A percentile compares a stretch with the other conserved stretches of the same genome.
Conservation (phyloP, 2,113 vertebrate species). For the Manacus vitellinus region DNA sequence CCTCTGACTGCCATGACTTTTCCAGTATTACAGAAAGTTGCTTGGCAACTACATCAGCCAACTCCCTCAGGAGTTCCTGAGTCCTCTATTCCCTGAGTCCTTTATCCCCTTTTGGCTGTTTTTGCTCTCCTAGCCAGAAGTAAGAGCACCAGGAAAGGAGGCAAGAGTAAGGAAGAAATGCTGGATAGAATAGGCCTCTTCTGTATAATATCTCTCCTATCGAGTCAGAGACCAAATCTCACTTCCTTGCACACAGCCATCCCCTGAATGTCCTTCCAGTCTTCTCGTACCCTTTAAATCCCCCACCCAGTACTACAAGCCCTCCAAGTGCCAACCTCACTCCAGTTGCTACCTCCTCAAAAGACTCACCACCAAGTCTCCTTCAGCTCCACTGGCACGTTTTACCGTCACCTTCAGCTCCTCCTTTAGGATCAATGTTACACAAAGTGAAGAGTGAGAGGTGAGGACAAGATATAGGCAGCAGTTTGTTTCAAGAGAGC, state of each 20-base stretch:
- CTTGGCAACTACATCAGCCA: background rate
- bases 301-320: background rate
- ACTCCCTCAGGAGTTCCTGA: background rate
- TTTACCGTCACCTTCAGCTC: background rate
- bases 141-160: background rate
- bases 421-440: background rate
- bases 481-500: background rate
- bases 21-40: background rate
- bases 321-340: background rate
- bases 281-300: background rate
- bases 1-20: background rate
- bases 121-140: background rate
- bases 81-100: background rate
- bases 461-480: background rate
- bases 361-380: background rate
- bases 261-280: background rate
- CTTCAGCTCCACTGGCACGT: background rate
- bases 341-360: background rate
- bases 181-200: background rate
- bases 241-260: background rate
- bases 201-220: background rate
- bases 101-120: background rate
- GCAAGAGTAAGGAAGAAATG: background rate
- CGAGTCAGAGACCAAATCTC: background rate
- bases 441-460: background rate